Base-by-base conservation (phyloP, 2,113 vertebrate species). In the Smithornis capensis region DNA sequence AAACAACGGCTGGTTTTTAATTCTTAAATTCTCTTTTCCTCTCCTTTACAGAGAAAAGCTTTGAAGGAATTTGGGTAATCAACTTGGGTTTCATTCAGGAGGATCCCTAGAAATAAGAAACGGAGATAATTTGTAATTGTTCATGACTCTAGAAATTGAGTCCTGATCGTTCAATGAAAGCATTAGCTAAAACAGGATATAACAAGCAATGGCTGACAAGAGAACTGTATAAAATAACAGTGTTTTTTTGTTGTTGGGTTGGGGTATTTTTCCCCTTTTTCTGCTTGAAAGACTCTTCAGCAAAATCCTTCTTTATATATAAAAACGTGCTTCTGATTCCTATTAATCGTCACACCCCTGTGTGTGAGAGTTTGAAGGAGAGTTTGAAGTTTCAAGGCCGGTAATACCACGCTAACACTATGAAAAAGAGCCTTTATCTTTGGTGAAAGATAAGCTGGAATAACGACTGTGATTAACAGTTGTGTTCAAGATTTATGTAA, bases 401-500 rank as follows among this genome's bases (percentile, higher is more conserved):
- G 60, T 80, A 88, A 75, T 59, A 28, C 80, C 37, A 42, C 28
- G n/a, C 71, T 81, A 80, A 50, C 44, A 18, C 62, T 52, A 55
- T 76, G 87, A 95, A 89, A 80, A 95, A 93, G 59, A 92, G 67
- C 83, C 77, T 87, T 55, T 84, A 89, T 69, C 67, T 88, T 87
- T 80, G 63, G 37, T 71, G 81, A 76, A 70, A 96, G 94, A 95
- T 92, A 91, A 96, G 67, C 57, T 77, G 55, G 40, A 88, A 83
- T 83, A 77, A 83, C 77, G 67, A 92, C 37, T 17, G 75, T 90
- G 94, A 93, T 96, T 92, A 93, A 73, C 52, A 92, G 45, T 24
- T 27, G 55, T 79, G 53, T 62, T 92, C 53, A 52, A n/a, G 83
- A 87, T 86, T 81, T 92, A 65, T 94, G 86, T 94, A 82, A 92